These are phyloP conservation scores for Cyrtodaria siliqua DNA, from an alignment of 2,888 invertebrate genomes.

Conservation along the genomic window DNA sequence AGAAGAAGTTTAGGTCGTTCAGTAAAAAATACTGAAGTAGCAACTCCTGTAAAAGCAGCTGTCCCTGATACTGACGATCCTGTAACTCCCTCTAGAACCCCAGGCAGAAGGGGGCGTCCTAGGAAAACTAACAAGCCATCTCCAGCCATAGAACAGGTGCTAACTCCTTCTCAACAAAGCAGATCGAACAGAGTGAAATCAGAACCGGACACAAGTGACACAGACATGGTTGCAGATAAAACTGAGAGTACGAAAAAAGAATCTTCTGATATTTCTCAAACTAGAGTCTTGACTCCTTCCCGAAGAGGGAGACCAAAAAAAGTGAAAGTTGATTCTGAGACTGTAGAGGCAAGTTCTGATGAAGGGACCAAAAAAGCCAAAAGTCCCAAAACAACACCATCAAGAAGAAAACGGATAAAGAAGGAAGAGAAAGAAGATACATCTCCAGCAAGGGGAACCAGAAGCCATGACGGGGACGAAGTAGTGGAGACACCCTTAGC, in stretches of 20 bases:
- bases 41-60: background rate
- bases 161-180: conserved; percentile 39
- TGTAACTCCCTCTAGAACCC: conserved; percentile 16
- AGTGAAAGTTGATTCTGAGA: conserved; percentile 9
- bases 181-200: conserved; percentile 16
- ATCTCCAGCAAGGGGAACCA: conserved; percentile 14
- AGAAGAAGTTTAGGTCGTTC: conserved; percentile 29
- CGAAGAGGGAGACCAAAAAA: conserved; percentile 41
- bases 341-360: conserved; percentile 13
- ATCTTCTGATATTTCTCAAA: conserved; percentile 8
- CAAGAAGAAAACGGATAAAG: conserved; percentile 29
- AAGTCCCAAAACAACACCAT: background rate
- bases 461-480: conserved; percentile 21
- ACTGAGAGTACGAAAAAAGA: too few relatives aligned
- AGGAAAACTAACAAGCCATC: conserved; percentile 12
- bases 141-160: background rate
- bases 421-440: conserved; percentile 9
- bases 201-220: conserved; percentile 6
- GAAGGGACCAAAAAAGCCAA: conserved; percentile 1
- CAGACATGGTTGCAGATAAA: background rate
- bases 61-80: background rate
- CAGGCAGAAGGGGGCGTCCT: conserved; percentile 19
- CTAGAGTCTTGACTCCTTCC: conserved; percentile 36
- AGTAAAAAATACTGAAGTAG: background rate
- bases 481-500: too few relatives aligned